These are phyloP conservation scores for Heliconius aoede DNA, from an alignment of 2,888 invertebrate species.

Conservation along the genomic window DNA sequence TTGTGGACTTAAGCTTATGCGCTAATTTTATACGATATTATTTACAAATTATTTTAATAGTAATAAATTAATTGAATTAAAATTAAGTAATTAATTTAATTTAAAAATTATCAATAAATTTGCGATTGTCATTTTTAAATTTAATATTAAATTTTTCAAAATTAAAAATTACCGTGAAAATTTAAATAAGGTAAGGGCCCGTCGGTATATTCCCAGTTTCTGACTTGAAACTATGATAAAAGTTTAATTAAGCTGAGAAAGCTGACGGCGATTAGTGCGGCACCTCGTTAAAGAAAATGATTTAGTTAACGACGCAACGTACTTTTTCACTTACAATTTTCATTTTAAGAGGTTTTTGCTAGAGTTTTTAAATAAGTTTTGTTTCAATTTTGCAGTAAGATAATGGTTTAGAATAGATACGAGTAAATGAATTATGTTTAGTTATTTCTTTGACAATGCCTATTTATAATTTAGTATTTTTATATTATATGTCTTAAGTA, in stretches of 20 bases:
- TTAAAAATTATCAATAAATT: too few species aligned
- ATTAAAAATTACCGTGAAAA: neutral
- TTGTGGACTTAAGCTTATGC: too few species aligned
- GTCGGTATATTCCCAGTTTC: constrained; percentile 11
- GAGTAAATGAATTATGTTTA: neutral
- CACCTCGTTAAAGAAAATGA: constrained; percentile 27
- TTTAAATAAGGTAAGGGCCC: neutral
- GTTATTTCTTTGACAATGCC: neutral
- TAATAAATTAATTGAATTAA: too few species aligned
- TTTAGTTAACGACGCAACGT: constrained; percentile 19
- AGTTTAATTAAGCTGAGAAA: constrained; percentile 29
- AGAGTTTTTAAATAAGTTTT: neutral
- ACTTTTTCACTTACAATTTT: constrained; percentile 34
- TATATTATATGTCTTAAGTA: too few species aligned
- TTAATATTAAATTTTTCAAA: neutral
- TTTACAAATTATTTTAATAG: too few species aligned
- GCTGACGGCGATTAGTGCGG: constrained; percentile 32
- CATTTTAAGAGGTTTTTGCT: constrained; percentile 14
- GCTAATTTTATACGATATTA: too few species aligned
- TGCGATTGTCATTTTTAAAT: neutral
- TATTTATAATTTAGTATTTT: neutral
- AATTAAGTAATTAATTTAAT: too few species aligned
- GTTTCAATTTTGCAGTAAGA: neutral
- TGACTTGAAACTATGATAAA: constrained; percentile 24
- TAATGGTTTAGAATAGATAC: neutral